These are phyloP conservation scores for Calidris pugnax DNA, from an alignment of 2,113 vertebrate species.

Conservation along the genomic window DNA sequence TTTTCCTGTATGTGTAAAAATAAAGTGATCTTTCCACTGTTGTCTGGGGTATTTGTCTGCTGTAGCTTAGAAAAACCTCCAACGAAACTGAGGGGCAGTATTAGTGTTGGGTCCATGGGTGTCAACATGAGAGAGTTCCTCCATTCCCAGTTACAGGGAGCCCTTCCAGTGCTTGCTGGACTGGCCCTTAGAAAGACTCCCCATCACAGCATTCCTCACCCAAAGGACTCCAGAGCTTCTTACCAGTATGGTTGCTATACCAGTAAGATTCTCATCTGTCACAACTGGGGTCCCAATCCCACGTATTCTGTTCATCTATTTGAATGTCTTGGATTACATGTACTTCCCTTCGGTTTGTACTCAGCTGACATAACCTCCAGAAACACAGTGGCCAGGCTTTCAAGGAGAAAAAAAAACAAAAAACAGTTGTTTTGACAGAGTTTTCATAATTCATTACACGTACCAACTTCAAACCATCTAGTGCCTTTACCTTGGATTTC, in stretches of 20 bases:
- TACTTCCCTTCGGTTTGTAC: neutral
- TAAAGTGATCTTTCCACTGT: neutral
- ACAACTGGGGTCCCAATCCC: neutral
- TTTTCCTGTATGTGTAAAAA: neutral
- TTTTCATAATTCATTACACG: constrained; percentile 22
- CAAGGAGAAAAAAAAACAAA: neutral
- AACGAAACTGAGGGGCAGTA: neutral
- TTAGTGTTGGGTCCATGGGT: rapidly evolving
- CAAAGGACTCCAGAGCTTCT: neutral
- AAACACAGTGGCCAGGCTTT: neutral
- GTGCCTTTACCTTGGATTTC: neutral
- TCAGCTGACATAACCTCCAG: neutral
- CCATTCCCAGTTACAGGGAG: rapidly evolving
- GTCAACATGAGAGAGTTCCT: neutral
- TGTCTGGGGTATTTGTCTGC: neutral
- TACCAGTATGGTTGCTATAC: neutral
- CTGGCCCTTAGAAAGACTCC: neutral
- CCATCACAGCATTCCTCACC: neutral
- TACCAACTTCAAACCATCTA: neutral
- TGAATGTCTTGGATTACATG: neutral
- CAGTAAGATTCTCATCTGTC: neutral
- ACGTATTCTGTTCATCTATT: neutral
- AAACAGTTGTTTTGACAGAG: neutral
- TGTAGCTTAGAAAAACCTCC: neutral
- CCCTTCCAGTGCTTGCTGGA: neutral